phyloP scores from a whole-genome alignment of 2,888 invertebrate species.

The Diarsia dahlii region DNA sequence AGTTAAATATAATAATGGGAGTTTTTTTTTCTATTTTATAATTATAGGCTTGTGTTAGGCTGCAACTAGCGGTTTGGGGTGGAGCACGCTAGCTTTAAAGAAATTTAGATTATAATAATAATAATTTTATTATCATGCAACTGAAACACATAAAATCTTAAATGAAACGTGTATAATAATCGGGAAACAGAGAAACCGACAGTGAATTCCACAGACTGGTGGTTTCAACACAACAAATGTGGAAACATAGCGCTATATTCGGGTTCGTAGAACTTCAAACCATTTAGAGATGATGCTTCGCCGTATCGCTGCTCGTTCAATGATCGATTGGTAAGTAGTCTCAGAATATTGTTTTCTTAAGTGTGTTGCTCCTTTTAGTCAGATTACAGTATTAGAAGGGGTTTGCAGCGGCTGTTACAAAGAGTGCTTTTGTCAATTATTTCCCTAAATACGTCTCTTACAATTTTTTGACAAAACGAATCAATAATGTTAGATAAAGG shows the following conservation, averaged over 20 bases:
- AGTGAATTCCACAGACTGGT: not conserved
- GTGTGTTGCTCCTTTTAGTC: not conserved
- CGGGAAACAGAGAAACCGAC: not conserved
- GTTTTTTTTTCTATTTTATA: not conserved
- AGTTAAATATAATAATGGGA: too few species aligned
- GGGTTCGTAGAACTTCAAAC: too few species aligned
- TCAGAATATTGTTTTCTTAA: not conserved
- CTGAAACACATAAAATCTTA: too few species aligned
- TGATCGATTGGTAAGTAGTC: not conserved
- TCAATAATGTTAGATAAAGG: not conserved
- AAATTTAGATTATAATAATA: not conserved
- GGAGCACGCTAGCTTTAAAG: not conserved
- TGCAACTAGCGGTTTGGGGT: not conserved
- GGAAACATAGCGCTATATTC: not conserved
- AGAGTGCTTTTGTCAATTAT: too few species aligned
- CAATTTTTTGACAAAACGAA: too few species aligned
- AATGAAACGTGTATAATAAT: not conserved
- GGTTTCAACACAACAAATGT: not conserved
- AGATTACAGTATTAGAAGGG: too few species aligned
- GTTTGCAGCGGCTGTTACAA: too few species aligned
- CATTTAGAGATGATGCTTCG: not conserved
- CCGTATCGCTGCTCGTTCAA: not conserved
- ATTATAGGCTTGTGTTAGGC: not conserved
- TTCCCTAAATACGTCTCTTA: too few species aligned
- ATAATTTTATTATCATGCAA: too few species aligned